Base-by-base conservation (phyloP, 2,113 vertebrate species). In the Morone saxatilis region DNA sequence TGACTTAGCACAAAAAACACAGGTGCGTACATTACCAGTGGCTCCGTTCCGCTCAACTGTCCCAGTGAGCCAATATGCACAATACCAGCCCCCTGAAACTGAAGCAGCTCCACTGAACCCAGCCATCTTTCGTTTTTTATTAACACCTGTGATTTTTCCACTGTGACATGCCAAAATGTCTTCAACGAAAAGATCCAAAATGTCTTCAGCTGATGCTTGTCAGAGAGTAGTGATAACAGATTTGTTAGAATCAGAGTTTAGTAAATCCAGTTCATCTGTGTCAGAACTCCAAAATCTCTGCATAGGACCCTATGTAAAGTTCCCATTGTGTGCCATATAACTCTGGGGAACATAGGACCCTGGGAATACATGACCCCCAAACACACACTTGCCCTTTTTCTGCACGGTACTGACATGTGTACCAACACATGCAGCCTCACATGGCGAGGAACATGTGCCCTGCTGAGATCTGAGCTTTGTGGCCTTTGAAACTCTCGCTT, bases 381-480 rank as follows among this genome's bases (percentile, higher is more conserved):
- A 48, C 48, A 54, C 48, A 36, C 62, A 47, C 61, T 13, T 11
- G 31, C 19, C n/a, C 65, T 78, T 38, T 79, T 47, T 48, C 69
- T 66, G 61, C 77, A 76, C 69, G 62, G 22, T 13, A 67, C 76
- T 61, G 79, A 85, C 88, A 89, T 90, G 86, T 89, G 91, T 79
- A 81, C 67, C 50, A 76, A 88, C 90, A 89, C 86, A 82, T 79
- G 80, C 65, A 45, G 63, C 50, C 75, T 86, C 89, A 93, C 89
- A 86, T 86, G 85, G 88, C 25, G 76, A 56, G 38, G 71, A 84
- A 90, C 90, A 84, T 71, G 85, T 63, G 82, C 63, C 78, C 83
- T 43, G 80, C 80, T 93, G 89, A 89, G 78, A 86, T 81, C 78
- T 86, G 80, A 90, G 89, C 80, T 85, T 9, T 31, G 67, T 90